Percentiles rank a stretch among this genome's conserved stretches.
Conservation (phyloP, 53 echinoderm and acorn worm genomes). For the Echinometra lucunter region DNA sequence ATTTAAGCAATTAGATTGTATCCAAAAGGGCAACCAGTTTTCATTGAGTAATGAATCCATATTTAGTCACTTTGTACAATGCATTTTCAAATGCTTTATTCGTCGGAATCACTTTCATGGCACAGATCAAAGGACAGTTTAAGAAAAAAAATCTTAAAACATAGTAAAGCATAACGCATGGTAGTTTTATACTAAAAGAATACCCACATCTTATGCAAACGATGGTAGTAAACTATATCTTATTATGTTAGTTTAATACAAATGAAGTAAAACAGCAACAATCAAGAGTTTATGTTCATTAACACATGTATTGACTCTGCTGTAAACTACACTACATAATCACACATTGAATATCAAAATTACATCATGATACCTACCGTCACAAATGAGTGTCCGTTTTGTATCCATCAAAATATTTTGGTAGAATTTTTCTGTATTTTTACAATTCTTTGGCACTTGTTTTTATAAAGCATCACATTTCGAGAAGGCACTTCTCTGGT, state of each 20-base stretch:
- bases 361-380: slow-evolving; percentile 3
- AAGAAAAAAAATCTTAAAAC: no score
- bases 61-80: no score
- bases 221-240: not conserved
- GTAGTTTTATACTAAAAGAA: no score
- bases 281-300: not conserved
- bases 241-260: not conserved
- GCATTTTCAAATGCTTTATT: no score
- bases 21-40: no score
- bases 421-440: not conserved
- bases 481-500: not conserved
- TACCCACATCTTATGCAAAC: no score
- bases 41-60: no score
- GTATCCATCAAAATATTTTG: not conserved
- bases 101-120: no score
- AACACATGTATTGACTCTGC: not conserved
- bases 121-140: no score
- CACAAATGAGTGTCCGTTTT: not conserved
- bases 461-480: not conserved
- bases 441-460: slow-evolving; percentile 37
- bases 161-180: no score
- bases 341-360: not conserved
- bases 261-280: not conserved
- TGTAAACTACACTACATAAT: not conserved
- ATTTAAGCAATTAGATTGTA: no score